Evolutionary conservation across 2,888 invertebrate genomes (phyloP), one percentile per base, ranked within the genome.

Genomic region (Sycophila texana): DNA sequence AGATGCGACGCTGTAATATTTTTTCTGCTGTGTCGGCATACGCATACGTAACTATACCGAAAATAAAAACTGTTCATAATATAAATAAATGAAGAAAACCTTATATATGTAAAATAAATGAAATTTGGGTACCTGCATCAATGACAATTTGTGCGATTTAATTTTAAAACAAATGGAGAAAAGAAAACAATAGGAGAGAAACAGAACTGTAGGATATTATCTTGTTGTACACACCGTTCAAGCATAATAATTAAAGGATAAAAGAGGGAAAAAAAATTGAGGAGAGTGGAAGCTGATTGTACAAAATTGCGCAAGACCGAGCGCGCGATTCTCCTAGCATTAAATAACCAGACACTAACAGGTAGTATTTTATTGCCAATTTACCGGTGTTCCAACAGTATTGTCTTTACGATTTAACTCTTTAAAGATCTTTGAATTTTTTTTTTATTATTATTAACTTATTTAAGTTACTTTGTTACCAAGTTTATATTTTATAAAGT

Each of bases 341-440:
- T 53, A 72, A 79, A 76, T 68, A 58, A 70, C 39, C 63, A 61
- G 63, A 74, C 22, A 65, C 55, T 73, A 73, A 77, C 67, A 74
- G 68, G 67, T 76, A 81, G 67, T 77, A 74, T 77, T 74, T 74
- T 67, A 77, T 81, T 81, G 77, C 77, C 77, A 77, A 77, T 81
- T 81, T 74, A 81, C 74, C 74, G 71, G 81, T 81, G 77, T 77
- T 81, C 77, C 77, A 81, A 72, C 77, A 77, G 81, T 81, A 81
- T 81, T 81, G 77, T 77, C 55, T 61, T 72, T 71, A 65, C 73
- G 47, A 70, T 65, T 74, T 80, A 39, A 77, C 68, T 70, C 71
- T 49, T 73, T 60, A 74, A 57, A 58, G n/a, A 60, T 53, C 30
- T 65, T 70, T n/a, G 55, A 67, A 70, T 73, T 72, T 39, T 26